Evolutionary conservation across 2,113 vertebrate species (phyloP).

Genomic region (Dicerorhinus sumatrensis): DNA sequence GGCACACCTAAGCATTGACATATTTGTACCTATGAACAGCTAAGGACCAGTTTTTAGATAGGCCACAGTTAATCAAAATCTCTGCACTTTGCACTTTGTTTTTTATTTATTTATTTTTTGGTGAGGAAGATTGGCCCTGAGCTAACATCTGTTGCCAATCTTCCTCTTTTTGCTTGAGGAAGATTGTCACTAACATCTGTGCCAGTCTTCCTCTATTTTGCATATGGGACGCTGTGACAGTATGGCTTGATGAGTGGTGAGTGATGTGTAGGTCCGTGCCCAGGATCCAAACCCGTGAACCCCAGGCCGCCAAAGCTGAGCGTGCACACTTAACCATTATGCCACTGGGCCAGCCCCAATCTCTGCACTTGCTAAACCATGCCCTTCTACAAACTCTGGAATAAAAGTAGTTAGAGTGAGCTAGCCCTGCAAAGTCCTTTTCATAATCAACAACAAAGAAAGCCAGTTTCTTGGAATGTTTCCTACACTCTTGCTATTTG

Average conservation of each 20-base stretch:
- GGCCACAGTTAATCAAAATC: constrained; percentile 24
- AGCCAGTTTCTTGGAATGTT: background rate
- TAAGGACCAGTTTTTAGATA: constrained; percentile 10
- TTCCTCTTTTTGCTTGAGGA: too few relatives aligned
- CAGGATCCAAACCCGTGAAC: too few relatives aligned
- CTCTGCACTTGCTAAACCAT: background rate
- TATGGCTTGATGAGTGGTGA: too few relatives aligned
- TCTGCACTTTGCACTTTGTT: background rate
- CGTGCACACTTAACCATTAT: too few relatives aligned
- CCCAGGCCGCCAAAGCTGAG: too few relatives aligned
- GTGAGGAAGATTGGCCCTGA: too few relatives aligned
- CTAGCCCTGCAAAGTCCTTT: background rate
- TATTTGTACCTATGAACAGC: background rate
- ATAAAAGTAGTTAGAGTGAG: background rate
- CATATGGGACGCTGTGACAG: too few relatives aligned
- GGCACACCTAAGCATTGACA: background rate
- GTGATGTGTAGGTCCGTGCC: too few relatives aligned
- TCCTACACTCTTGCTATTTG: constrained; percentile 6
- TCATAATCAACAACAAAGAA: background rate
- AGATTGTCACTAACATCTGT: too few relatives aligned
- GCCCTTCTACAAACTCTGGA: background rate
- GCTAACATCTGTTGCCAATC: too few relatives aligned
- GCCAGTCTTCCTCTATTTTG: too few relatives aligned
- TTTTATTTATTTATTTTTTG: too few relatives aligned
- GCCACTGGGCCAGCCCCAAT: background rate